Base-by-base conservation (phyloP, 2,888 invertebrate species). In the Rosalia funebris region DNA sequence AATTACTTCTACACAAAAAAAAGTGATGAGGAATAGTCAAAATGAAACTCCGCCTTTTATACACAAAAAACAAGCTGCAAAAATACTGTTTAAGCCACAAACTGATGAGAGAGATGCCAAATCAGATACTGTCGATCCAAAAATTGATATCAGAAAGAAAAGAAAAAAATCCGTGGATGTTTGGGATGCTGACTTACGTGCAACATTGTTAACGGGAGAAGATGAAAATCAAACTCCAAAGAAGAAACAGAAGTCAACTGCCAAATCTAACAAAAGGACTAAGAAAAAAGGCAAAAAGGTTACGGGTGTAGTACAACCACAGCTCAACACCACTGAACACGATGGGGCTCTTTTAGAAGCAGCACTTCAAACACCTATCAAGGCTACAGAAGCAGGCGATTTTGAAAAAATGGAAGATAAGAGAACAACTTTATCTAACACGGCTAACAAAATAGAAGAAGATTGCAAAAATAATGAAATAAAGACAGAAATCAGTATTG, bases 161-260 rank as follows among this genome's bases (percentile, higher is more conserved):
- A 50, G 0, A 50, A 37, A 11, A 19, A 16, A 34, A 15, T 12
- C 34, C 1, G 7, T 12, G 2, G n/a, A 9, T 11, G 12, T 63
- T 37, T 79, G 78, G 78, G 79, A 79, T 68, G 54, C 71, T 1
- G 73, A 75, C 62, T 66, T 79, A 46, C 62, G 78, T 48, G 68
- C 53, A 10, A 3, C 4, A 12, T 15, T 58, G 11, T 17, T 42
- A 15, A 39, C 32, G 11, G n/a, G 1, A 10, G 16, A 41, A 2
- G 12, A 39, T 60, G 15, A 10, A 36, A 34, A 17, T 20, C 25
- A 1, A 12, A 32, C 17, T 17, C 41, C 54, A 9, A 60, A 53
- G 45, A 64, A 59, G 53, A 66, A 58, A 44, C 48, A 42, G 14
- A 47, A 45, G 11, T 31, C 37, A 12, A 2, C 5, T 34, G 2